These are phyloP conservation scores for Indicator maculatus DNA, from an alignment of 2,113 vertebrate species.

Conservation along the genomic window DNA sequence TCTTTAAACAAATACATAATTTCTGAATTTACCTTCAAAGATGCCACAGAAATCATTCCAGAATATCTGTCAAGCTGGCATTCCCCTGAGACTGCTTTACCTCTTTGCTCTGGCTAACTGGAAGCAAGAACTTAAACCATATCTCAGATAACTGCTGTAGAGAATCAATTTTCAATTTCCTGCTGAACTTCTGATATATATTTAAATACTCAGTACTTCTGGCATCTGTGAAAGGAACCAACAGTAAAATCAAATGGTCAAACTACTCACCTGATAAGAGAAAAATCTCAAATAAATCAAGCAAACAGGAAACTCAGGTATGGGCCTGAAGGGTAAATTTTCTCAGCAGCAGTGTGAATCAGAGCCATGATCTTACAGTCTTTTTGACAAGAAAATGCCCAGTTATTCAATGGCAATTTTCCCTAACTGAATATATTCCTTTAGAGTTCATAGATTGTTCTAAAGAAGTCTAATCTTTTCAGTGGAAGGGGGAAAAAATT, in stretches of 20 bases:
- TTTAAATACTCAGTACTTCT: constrained; percentile 55
- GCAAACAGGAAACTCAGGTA: background rate
- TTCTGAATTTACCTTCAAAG: background rate
- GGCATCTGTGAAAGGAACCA: constrained; percentile 48
- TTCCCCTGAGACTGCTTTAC: background rate
- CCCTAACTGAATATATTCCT: background rate
- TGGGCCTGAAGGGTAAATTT: background rate
- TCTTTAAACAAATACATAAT: background rate
- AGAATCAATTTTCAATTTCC: constrained; percentile 70
- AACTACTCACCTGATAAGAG: constrained; percentile 11
- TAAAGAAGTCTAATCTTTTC: background rate
- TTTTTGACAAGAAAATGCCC: background rate
- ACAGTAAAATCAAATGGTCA: constrained; percentile 59
- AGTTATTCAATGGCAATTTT: background rate
- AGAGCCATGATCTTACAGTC: background rate
- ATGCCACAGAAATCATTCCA: background rate
- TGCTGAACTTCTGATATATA: constrained; percentile 48
- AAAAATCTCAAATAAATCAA: constrained; percentile 26
- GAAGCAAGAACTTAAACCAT: constrained; percentile 36
- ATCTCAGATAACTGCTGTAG: constrained; percentile 52
- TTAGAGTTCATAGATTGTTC: background rate
- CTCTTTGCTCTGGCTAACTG: constrained; percentile 32
- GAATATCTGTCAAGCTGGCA: background rate
- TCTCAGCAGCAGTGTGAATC: background rate
- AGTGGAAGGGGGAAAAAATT: background rate